Conservation (phyloP, 2,797 vertebrate species). For the Oreortyx pictus region DNA sequence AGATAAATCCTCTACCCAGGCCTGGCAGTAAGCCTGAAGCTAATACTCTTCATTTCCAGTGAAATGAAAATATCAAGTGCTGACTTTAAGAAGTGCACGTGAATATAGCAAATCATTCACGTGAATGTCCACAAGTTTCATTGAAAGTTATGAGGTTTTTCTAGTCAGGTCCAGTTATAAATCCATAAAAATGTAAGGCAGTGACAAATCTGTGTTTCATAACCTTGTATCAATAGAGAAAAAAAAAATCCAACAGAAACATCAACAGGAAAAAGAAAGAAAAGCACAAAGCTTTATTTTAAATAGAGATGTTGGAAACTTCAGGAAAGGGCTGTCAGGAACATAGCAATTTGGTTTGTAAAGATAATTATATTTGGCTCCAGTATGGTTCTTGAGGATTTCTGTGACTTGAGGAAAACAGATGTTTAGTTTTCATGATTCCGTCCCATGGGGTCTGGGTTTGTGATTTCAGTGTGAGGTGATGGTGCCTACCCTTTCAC, state of each 20-base stretch:
- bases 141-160: not conserved
- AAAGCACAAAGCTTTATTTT: not conserved
- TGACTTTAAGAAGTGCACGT: not conserved
- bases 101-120: not conserved
- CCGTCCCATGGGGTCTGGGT: slow-evolving; percentile 18
- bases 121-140: not conserved
- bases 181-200: not conserved
- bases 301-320: slow-evolving; percentile 65
- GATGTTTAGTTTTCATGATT: slow-evolving; percentile 69
- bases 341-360: slow-evolving; percentile 78
- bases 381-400: slow-evolving; percentile 68
- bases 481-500: slow-evolving; percentile 30
- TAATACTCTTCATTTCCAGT: not conserved
- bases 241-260: not conserved
- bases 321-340: slow-evolving; percentile 65
- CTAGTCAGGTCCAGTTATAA: not conserved
- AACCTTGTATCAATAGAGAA: not conserved
- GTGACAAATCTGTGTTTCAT: slow-evolving; percentile 18
- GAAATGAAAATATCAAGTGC: not conserved
- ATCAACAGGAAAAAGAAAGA: not conserved
- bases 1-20: not conserved
- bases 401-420: slow-evolving; percentile 73
- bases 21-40: not conserved
- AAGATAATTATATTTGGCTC: slow-evolving; percentile 78
- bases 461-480: slow-evolving; percentile 59